Conservation (phyloP, 1,140 invertebrate genomes). For the Heliothis virescens region DNA sequence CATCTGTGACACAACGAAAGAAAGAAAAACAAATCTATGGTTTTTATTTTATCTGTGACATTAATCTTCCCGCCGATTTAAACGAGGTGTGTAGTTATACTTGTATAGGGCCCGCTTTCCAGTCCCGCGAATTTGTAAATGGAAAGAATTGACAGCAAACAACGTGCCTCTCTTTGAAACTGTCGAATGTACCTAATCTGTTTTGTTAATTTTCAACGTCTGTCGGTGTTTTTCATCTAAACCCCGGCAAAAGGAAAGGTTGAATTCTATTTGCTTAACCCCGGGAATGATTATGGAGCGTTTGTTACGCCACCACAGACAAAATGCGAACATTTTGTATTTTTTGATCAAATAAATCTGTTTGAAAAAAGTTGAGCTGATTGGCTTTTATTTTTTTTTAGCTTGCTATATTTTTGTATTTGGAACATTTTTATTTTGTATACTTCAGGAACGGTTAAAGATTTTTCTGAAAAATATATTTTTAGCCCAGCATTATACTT, state of each 20-base stretch:
- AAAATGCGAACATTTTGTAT: conserved; percentile 36
- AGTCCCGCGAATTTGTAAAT: conserved; percentile 60
- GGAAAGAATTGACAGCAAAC: conserved; percentile 76
- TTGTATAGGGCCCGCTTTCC: conserved; percentile 50
- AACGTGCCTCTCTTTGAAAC: conserved; percentile 70
- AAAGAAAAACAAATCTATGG: conserved; percentile 21
- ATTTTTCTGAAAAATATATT: too few relatives aligned
- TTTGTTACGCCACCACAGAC: conserved; percentile 43
- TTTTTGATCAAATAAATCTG: conserved; percentile 9
- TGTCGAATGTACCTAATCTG: conserved; percentile 73
- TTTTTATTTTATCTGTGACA: conserved; percentile 47
- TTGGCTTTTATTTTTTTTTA: not conserved
- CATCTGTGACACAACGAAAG: not conserved
- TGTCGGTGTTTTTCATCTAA: conserved; percentile 70
- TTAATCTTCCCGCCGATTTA: conserved; percentile 37
- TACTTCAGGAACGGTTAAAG: not conserved
- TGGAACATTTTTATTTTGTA: not conserved
- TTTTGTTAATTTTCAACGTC: conserved; percentile 81
- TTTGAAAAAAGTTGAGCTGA: conserved; percentile 1
- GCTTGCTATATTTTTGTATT: not conserved
- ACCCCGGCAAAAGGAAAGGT: conserved; percentile 50
- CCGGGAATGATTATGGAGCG: conserved; percentile 55
- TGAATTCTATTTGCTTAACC: conserved; percentile 61
- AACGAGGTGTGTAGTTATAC: conserved; percentile 29
- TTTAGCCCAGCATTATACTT: too few relatives aligned